Percentiles rank a stretch among this genome's conserved stretches.
Evolutionary conservation across 2,888 invertebrate genomes (phyloP).

Genomic region (Rhagophthalmus giganteus): DNA sequence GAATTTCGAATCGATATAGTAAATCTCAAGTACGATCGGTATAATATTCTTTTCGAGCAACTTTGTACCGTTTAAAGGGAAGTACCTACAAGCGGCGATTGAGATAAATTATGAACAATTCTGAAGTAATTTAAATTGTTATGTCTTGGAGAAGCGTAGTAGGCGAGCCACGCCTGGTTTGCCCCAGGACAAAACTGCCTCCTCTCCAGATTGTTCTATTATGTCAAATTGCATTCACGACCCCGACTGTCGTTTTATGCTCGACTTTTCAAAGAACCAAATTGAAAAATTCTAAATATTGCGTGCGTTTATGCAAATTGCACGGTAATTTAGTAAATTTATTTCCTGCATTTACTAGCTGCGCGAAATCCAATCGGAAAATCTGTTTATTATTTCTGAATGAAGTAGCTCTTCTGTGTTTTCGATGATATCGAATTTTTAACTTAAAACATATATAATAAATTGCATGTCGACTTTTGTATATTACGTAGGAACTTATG

Average conservation of each 20-base stretch:
- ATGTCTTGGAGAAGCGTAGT: constrained; percentile 17
- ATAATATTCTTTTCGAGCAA: no score
- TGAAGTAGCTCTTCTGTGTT: no score
- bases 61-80: constrained; percentile 2
- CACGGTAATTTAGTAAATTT: constrained; percentile 11
- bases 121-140: constrained; percentile 35
- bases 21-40: neutral
- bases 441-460: no score
- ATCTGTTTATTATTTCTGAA: neutral
- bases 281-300: constrained; percentile 13
- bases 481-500: no score
- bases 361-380: constrained; percentile 1
- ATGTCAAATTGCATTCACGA: constrained; percentile 22
- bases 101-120: constrained; percentile 36
- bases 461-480: no score
- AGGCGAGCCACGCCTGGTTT: constrained; percentile 16
- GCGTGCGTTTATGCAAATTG: constrained; percentile 18
- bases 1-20: no score
- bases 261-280: constrained; percentile 10
- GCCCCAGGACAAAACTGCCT: constrained; percentile 19
- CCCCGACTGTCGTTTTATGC: constrained; percentile 12
- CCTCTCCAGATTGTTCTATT: constrained; percentile 22
- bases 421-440: no score
- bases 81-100: constrained; percentile 21
- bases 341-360: constrained; percentile 2